phyloP scores from a whole-genome alignment of 2,888 invertebrate species.

The Stenodema calcarata region DNA sequence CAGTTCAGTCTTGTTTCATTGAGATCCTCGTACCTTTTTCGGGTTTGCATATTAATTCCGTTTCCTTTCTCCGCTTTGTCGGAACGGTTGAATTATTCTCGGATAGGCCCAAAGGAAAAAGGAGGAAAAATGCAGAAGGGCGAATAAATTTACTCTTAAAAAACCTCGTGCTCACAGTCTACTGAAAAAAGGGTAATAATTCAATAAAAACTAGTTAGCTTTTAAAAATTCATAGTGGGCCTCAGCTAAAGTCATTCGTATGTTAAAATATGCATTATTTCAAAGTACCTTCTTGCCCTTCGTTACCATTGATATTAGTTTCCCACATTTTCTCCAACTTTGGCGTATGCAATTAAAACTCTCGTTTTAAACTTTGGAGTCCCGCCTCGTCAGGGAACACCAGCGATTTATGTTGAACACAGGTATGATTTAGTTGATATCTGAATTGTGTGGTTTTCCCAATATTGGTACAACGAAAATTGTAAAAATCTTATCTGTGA shows the following conservation, averaged over 20 bases:
- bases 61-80: not conserved
- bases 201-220: not conserved
- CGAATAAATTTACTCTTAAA: not conserved
- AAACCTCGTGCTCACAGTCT: not conserved
- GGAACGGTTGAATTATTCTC: not conserved
- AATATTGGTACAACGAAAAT: too few relatives aligned
- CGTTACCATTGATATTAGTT: not conserved
- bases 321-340: not conserved
- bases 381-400: not conserved
- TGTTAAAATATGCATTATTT: not conserved
- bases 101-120: not conserved
- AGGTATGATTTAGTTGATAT: too few relatives aligned
- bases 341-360: not conserved
- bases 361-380: not conserved
- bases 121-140: not conserved
- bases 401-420: too few relatives aligned
- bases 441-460: too few relatives aligned
- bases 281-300: not conserved
- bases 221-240: not conserved
- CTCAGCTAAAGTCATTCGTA: not conserved
- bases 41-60: not conserved
- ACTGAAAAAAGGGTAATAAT: not conserved
- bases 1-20: not conserved
- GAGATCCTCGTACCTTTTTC: not conserved
- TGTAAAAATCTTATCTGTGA: too few relatives aligned